These are phyloP conservation scores for Crossaster papposus DNA, from an alignment of 53 echinoderm and acorn worm species.

Conservation along the genomic window DNA sequence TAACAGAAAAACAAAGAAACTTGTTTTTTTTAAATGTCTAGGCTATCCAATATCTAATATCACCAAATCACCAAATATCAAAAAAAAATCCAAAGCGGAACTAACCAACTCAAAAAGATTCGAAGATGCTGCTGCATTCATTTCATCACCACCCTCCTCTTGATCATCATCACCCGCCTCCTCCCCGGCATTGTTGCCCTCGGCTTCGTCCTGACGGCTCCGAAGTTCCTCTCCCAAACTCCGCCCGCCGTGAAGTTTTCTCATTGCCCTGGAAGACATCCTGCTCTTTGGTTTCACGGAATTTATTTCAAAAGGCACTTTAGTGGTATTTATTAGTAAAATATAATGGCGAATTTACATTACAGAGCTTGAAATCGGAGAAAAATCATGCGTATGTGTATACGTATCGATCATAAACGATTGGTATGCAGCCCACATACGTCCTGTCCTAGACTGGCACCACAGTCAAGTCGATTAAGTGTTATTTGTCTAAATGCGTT, in stretches of 20 bases:
- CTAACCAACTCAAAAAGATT: slow-evolving; percentile 73
- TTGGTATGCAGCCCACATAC: background rate
- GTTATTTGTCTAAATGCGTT: background rate
- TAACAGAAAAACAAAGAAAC: no score
- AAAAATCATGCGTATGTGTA: background rate
- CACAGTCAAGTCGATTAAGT: background rate
- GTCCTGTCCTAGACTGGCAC: background rate
- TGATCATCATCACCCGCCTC: background rate
- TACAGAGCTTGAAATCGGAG: no score
- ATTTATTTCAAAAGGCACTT: background rate
- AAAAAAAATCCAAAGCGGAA: no score
- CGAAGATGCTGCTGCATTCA: background rate
- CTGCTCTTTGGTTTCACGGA: background rate
- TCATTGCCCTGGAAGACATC: slow-evolving; percentile 84
- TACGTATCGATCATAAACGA: background rate
- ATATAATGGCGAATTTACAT: no score
- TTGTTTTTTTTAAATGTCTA: no score
- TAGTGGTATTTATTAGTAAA: background rate
- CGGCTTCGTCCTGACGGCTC: background rate
- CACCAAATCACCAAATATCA: background rate
- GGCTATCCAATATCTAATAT: no score
- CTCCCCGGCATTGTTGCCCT: no score
- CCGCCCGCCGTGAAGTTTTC: slow-evolving; percentile 77
- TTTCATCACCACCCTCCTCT: slow-evolving; percentile 11
- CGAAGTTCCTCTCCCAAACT: slow-evolving; percentile 41